These are phyloP conservation scores for Allygus modestus DNA, from an alignment of 2,888 invertebrate genomes.

Conservation along the genomic window DNA sequence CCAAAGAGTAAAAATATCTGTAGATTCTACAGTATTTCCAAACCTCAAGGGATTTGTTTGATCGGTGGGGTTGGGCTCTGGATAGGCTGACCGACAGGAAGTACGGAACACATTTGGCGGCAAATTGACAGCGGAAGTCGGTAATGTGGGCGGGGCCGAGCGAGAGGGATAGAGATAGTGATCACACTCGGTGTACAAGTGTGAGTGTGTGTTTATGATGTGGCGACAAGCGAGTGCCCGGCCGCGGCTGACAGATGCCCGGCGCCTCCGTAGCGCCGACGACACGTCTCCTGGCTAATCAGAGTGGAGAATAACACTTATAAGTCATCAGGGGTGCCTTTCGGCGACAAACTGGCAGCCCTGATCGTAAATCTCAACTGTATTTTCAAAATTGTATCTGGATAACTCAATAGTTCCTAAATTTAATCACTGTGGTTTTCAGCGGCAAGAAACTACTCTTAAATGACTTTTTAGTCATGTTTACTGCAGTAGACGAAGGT, in stretches of 20 bases:
- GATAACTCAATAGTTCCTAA: too few relatives aligned
- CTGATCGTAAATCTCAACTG: not conserved
- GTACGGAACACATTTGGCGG: slow-evolving; percentile 62
- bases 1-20: too few relatives aligned
- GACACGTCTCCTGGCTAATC: not conserved
- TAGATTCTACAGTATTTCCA: too few relatives aligned
- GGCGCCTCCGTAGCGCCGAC: not conserved
- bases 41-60: not conserved
- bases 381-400: too few relatives aligned
- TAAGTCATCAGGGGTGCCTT: not conserved
- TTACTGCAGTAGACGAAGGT: too few relatives aligned
- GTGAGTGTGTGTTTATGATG: slow-evolving; percentile 24
- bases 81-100: slow-evolving; percentile 40
- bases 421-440: too few relatives aligned
- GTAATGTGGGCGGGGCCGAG: slow-evolving; percentile 51
- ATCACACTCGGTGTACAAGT: slow-evolving; percentile 29
- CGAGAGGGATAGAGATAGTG: slow-evolving; percentile 16
- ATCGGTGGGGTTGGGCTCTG: not conserved
- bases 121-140: slow-evolving; percentile 60
- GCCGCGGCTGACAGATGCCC: not conserved
- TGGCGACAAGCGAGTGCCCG: slow-evolving; percentile 19
- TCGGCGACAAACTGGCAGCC: not conserved
- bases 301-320: slow-evolving; percentile 23
- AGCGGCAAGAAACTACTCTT: too few relatives aligned
- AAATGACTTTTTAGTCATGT: too few relatives aligned